Conservation (phyloP, 2,113 vertebrate genomes). For the Hyperoodon ampullatus region DNA sequence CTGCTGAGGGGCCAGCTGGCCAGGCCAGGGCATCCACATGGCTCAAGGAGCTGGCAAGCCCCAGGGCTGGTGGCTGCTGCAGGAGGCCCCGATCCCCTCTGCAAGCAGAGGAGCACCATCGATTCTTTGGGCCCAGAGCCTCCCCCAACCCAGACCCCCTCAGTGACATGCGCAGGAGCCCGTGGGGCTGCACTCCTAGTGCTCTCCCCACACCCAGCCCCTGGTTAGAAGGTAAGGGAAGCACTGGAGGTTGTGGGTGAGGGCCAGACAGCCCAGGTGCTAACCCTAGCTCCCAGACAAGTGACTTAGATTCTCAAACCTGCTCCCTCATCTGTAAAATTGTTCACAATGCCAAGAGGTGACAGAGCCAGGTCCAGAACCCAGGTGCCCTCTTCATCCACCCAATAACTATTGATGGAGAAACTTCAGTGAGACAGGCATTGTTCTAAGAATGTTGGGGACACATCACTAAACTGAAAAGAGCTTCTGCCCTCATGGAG, state of each 20-base stretch:
- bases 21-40: background rate
- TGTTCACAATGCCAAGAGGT: background rate
- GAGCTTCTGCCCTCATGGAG: background rate
- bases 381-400: background rate
- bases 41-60: background rate
- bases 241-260: no score
- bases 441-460: background rate
- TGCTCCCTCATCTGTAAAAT: background rate
- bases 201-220: background rate
- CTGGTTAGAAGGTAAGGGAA: background rate
- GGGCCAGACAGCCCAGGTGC: background rate
- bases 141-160: background rate
- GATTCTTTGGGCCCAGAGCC: background rate
- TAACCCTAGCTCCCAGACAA: background rate
- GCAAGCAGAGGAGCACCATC: background rate
- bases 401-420: background rate
- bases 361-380: background rate
- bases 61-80: background rate
- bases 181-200: background rate
- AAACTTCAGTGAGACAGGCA: background rate
- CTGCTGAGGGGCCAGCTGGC: background rate
- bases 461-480: background rate
- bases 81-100: background rate
- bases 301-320: background rate
- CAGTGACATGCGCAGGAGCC: no score